Evolutionary conservation across 1,140 invertebrate species (phyloP).

Genomic region (Trissolcus basalis): DNA sequence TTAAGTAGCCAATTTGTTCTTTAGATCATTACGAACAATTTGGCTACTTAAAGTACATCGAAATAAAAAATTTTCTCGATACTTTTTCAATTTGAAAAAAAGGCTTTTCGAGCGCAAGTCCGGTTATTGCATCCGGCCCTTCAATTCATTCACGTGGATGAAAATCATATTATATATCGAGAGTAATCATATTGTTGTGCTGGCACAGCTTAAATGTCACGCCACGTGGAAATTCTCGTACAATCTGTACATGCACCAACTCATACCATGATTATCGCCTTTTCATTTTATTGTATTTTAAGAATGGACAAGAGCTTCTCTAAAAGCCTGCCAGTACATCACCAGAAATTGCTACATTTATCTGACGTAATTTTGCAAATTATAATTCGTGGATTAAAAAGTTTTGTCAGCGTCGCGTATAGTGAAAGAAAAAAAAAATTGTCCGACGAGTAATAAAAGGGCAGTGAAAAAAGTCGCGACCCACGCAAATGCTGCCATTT

Average conservation of each 20-base stretch:
- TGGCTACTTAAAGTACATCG: too few relatives aligned
- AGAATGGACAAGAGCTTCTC: not conserved
- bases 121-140: too few relatives aligned
- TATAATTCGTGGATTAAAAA: slow-evolving; percentile 38
- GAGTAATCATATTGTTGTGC: slow-evolving; percentile 2
- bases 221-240: not conserved
- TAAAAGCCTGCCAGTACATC: slow-evolving; percentile 11
- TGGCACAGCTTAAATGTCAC: slow-evolving; percentile 4
- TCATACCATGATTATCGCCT: slow-evolving; percentile 19
- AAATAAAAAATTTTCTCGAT: too few relatives aligned
- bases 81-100: too few relatives aligned
- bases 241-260: not conserved
- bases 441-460: slow-evolving; percentile 27
- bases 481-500: slow-evolving; percentile 47
- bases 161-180: slow-evolving; percentile 28
- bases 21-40: too few relatives aligned
- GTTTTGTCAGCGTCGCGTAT: slow-evolving; percentile 1
- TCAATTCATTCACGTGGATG: slow-evolving; percentile 6
- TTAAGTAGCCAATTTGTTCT: too few relatives aligned
- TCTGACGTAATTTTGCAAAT: slow-evolving; percentile 16
- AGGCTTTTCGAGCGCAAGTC: too few relatives aligned
- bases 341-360: slow-evolving; percentile 19
- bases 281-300: slow-evolving; percentile 13
- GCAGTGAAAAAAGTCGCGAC: slow-evolving; percentile 25
- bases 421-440: slow-evolving; percentile 1